Evolutionary conservation across 2,797 vertebrate genomes (phyloP).

Genomic region (Myotis pilosus): DNA sequence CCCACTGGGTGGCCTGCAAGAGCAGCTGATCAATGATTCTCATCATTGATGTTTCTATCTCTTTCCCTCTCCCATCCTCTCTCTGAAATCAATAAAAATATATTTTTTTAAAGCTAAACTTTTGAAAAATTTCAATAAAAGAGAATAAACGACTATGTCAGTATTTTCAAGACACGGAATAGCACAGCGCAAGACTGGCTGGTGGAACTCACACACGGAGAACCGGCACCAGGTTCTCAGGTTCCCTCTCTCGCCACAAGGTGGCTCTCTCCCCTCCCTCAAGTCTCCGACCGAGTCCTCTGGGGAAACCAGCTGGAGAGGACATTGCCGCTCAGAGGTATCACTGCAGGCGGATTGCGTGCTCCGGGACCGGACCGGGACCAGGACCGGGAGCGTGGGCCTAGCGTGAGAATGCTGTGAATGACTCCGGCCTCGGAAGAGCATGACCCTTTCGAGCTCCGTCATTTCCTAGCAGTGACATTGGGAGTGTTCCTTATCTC

Average conservation of each 20-base stretch:
- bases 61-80: no score
- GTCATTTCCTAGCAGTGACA: neutral
- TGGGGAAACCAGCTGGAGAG: neutral
- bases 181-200: neutral
- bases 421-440: neutral
- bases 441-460: neutral
- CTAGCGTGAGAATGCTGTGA: neutral
- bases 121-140: neutral
- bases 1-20: no score
- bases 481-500: neutral
- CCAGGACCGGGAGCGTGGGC: accelerated
- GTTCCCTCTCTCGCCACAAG: slow-evolving; percentile 15
- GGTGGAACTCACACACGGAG: accelerated
- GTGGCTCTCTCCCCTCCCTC: neutral
- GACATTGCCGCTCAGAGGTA: no score
- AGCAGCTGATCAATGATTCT: no score
- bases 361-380: no score
- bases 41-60: no score
- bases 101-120: neutral
- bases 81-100: no score
- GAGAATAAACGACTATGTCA: neutral
- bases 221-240: neutral
- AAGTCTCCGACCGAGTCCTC: neutral
- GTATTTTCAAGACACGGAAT: neutral
- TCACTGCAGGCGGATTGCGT: neutral